phyloP scores from a whole-genome alignment of 2,797 vertebrate genomes.

The Mareca penelope region DNA sequence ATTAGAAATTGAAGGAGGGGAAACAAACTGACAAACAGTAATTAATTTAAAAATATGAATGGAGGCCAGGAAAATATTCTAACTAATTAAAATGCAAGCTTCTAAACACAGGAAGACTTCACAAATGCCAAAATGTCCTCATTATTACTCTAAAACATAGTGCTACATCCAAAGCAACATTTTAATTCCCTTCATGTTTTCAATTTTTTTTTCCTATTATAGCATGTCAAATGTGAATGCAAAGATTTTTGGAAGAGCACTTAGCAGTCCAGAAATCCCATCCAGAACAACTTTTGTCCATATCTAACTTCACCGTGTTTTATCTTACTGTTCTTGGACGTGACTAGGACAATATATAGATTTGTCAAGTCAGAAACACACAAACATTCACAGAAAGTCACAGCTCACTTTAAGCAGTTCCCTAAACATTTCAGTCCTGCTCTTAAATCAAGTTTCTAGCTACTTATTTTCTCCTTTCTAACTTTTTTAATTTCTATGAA shows the following conservation, averaged over 20 bases:
- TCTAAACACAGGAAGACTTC: not conserved
- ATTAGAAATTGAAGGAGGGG: not conserved
- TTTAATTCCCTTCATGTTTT: not conserved
- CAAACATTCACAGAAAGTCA: not conserved
- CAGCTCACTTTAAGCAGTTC: not conserved
- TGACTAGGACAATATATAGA: not conserved
- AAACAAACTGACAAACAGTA: not conserved
- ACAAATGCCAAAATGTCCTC: not conserved
- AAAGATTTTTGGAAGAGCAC: not conserved
- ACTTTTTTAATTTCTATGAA: not conserved
- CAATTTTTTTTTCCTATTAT: not conserved
- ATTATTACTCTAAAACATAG: not conserved
- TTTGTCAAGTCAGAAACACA: not conserved
- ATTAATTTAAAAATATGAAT: not conserved
- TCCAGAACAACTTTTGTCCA: not conserved
- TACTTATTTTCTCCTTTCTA: not conserved
- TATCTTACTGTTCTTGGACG: fast-evolving
- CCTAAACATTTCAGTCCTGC: not conserved
- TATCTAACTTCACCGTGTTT: not conserved
- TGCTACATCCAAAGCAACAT: not conserved
- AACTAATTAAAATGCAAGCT: not conserved
- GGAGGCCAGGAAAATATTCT: not conserved
- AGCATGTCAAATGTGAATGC: not conserved
- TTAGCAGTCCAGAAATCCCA: not conserved
- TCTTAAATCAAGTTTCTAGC: not conserved